Evolutionary conservation across 2,113 vertebrate genomes (phyloP), one percentile per base, ranked within the genome.

Genomic region (Cromileptes altivelis): DNA sequence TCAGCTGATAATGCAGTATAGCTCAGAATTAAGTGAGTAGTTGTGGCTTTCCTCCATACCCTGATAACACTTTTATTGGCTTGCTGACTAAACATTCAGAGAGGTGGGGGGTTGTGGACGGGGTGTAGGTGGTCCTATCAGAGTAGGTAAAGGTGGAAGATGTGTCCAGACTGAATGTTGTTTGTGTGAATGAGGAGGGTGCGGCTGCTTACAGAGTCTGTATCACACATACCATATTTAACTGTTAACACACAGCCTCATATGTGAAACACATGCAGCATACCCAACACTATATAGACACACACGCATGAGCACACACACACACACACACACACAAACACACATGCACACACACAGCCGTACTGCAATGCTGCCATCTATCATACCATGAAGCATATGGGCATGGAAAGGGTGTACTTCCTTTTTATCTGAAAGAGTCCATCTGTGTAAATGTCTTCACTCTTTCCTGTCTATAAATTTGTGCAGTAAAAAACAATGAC

Each of bases 191-290:
- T 21, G 49, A 73, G 4, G 7, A 50, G n/a, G 53, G 21, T 67
- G 40, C 0, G 4, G n/a, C 70, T 53, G 27, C n/a, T 58, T 52
- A 56, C 60, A 25, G 56, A 78, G 49, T 69, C 23, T 21, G 13
- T 85, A 78, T 82, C 57, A 73, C 45, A 70, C 53, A 53, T 81
- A 82, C 49, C 61, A 53, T 70, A 65, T 83, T 74, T 69, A 64
- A 77, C 30, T 10, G 47, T 40, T 17, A 18, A 61, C 23, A 23
- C 27, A 30, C 23, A 68, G 25, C 19, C 49, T 75, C 55, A 80
- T 76, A 79, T 88, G 75, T 76, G 75, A 53, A 85, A 79, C 86
- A 93, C 37, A 52, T 91, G 84, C 37, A 42, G 42, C 12, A 37
- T 30, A 77, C 37, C 53, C 19, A 50, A 67, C 15, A 57, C 67